Conservation (phyloP, 64 coral and sea anemone species). For the Actinia equina region DNA sequence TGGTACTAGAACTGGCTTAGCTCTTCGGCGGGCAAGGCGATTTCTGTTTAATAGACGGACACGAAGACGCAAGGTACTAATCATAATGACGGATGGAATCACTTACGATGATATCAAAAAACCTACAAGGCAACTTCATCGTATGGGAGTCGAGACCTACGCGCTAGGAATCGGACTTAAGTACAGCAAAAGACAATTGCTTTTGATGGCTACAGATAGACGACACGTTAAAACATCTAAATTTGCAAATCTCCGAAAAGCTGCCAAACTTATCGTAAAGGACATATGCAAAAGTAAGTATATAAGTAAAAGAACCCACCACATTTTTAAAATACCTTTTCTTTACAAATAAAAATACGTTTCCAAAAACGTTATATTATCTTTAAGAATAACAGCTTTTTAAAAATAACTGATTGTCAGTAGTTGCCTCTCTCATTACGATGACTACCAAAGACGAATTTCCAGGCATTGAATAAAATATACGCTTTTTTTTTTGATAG, state of each 20-base stretch:
- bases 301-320: too few relatives aligned
- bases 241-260: conserved; percentile 66
- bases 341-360: too few relatives aligned
- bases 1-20: conserved; percentile 73
- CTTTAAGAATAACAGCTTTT: too few relatives aligned
- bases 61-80: conserved; percentile 48
- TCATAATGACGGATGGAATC: conserved; percentile 86
- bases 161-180: conserved; percentile 69
- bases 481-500: not conserved
- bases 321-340: too few relatives aligned
- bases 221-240: conserved; percentile 79
- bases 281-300: conserved; percentile 74
- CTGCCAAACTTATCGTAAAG: conserved; percentile 55
- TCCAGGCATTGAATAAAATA: too few relatives aligned
- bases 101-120: conserved; percentile 61
- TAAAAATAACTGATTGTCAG: too few relatives aligned
- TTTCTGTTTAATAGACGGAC: conserved; percentile 44
- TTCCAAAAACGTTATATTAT: too few relatives aligned
- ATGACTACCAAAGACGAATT: too few relatives aligned
- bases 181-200: conserved; percentile 71
- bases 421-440: too few relatives aligned
- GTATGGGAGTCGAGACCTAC: conserved; percentile 70
- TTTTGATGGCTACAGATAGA: conserved; percentile 53
- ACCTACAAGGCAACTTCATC: conserved; percentile 65
- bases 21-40: conserved; percentile 58